Conservation (phyloP, 2,113 vertebrate species). For the Lamprotornis superbus region DNA sequence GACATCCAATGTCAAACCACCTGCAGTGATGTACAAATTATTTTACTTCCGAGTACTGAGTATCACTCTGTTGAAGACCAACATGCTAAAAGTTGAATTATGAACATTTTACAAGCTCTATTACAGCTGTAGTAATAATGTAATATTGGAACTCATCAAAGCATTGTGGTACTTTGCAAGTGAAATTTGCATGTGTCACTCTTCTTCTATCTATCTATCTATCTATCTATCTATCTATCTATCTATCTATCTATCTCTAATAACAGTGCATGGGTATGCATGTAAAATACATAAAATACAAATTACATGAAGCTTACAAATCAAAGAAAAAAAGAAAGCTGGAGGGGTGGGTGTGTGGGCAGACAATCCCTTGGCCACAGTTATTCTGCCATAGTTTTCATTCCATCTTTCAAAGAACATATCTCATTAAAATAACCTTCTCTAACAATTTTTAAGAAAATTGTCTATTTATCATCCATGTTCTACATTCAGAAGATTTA, state of each 20-base stretch:
- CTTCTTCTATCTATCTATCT: neutral
- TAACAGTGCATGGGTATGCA: neutral
- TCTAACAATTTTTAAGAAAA: neutral
- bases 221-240: too few relatives aligned
- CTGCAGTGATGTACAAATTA: slow-evolving; percentile 57
- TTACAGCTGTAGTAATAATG: neutral
- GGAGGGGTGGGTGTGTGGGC: too few relatives aligned
- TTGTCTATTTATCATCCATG: neutral
- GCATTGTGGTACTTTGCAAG: neutral
- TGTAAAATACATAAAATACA: neutral
- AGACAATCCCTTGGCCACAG: neutral
- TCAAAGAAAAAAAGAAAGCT: neutral
- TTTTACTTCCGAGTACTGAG: neutral
- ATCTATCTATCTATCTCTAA: neutral
- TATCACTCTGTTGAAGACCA: neutral
- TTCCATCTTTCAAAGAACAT: neutral
- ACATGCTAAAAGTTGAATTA: neutral
- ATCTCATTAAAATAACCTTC: neutral
- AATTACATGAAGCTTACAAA: neutral
- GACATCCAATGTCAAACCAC: slow-evolving; percentile 96
- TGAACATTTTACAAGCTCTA: neutral
- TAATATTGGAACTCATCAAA: neutral
- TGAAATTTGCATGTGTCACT: neutral
- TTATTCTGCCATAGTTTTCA: neutral
- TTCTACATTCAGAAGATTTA: neutral